phyloP scores from a whole-genome alignment of 2,888 invertebrate genomes.

The Lamellibrachia satsuma region DNA sequence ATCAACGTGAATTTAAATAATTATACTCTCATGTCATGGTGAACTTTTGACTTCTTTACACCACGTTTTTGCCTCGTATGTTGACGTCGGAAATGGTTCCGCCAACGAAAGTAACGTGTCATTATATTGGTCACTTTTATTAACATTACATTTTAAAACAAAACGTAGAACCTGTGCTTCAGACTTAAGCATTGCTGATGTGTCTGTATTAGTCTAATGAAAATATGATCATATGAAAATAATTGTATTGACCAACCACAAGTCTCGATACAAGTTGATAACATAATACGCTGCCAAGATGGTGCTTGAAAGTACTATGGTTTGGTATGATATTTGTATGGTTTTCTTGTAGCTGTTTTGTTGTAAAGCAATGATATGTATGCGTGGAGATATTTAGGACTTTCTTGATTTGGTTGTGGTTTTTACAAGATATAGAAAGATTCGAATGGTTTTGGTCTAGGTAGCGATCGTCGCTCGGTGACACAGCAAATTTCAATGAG shows the following conservation, averaged over 20 bases:
- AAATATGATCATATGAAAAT: constrained; percentile 12
- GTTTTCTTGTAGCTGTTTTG: neutral
- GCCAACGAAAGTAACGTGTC: neutral
- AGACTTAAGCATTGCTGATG: neutral
- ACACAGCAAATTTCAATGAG: constrained; percentile 25
- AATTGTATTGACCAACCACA: neutral
- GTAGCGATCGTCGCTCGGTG: neutral
- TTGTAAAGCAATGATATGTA: neutral
- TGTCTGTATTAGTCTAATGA: neutral
- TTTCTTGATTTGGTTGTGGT: neutral
- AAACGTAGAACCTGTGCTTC: no score
- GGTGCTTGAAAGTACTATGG: constrained; percentile 98
- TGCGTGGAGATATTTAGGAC: neutral
- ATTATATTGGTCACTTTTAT: neutral
- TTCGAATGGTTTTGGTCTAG: neutral
- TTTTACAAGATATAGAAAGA: neutral
- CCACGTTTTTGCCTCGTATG: neutral
- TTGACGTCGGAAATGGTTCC: constrained; percentile 8
- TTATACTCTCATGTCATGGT: neutral
- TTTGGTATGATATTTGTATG: constrained; percentile 76
- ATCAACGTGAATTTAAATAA: neutral
- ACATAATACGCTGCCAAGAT: constrained; percentile 71
- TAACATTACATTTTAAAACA: neutral
- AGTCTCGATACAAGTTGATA: neutral
- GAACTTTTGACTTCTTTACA: neutral